Evolutionary conservation across 2,797 vertebrate species (phyloP), one percentile per base, ranked within the genome.

Genomic region (Phoebastria nigripes): DNA sequence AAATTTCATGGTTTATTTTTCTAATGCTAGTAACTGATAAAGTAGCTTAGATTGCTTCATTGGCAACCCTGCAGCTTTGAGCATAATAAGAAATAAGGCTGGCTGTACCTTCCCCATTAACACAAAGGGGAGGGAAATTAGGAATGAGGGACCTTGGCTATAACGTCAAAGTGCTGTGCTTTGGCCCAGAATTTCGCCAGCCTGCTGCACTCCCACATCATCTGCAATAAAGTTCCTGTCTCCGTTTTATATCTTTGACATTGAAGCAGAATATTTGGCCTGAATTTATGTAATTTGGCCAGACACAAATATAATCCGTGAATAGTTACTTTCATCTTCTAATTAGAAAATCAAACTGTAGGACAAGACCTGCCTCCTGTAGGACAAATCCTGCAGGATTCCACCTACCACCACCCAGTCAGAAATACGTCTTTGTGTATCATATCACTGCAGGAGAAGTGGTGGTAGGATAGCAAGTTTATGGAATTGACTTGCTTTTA

Each of bases 251-350:
- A 80, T 92, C 88, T 95, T 90, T 97, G 97, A 97, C 93, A 88
- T 90, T 96, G 97, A 96, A 87, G 82, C 41, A 66, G 97, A 96
- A 91, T 96, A 96, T 97, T 97, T 97, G 96, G 71, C 93, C 88
- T 94, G 90, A 96, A 97, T 97, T 97, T 85, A 94, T 97, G 92
- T 91, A 86, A 96, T 98, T 97, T 96, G 90, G 80, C 93, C 90
- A 88, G 96, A 83, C 74, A 77, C 94, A 97, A 82, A 91, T 97
- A 94, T 79, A 97, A 90, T 77, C 88, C 89, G 12, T 81, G 94
- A 95, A 91, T 82, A 88, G 91, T 92, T 95, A 89, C 87, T 66
- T 92, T 97, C 91, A 84, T 96, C 73, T 94, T 96, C 94, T 97
- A 94, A 96, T 95, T 95, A 97, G 94, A 96, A 97, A 97, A 96